Conservation (phyloP, 2,113 vertebrate genomes). For the Stictonetta naevosa region DNA sequence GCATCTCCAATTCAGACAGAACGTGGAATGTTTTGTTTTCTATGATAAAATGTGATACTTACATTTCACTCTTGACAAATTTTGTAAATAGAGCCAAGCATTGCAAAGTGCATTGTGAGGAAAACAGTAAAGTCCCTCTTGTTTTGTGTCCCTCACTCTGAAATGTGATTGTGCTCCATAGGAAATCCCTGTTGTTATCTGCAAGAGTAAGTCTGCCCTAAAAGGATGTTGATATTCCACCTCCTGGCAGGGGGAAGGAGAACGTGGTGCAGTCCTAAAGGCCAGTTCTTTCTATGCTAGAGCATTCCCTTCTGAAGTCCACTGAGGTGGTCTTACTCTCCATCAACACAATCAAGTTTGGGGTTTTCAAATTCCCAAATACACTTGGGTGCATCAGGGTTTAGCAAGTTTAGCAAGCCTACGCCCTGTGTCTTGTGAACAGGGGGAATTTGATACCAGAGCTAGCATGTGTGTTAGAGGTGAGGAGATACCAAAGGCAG, state of each 20-base stretch:
- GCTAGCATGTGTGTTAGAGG: rapidly evolving
- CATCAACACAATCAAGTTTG: background rate
- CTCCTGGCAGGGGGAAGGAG: background rate
- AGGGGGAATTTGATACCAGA: background rate
- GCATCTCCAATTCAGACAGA: background rate
- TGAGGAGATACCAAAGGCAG: background rate
- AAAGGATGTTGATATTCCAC: background rate
- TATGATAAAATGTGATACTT: background rate
- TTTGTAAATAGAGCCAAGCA: background rate
- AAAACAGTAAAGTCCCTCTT: background rate
- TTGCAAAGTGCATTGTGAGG: background rate
- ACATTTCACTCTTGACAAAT: background rate
- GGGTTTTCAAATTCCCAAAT: background rate
- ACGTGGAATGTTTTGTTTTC: background rate
- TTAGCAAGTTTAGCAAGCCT: rapidly evolving
- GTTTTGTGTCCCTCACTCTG: background rate
- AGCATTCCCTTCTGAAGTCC: background rate
- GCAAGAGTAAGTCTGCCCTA: background rate
- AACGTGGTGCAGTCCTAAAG: background rate
- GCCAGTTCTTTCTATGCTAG: background rate
- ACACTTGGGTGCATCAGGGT: background rate
- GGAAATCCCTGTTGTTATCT: background rate
- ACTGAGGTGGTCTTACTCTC: rapidly evolving
- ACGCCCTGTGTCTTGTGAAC: rapidly evolving
- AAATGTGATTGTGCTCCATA: background rate